Percentiles rank a stretch among this genome's conserved stretches.
These are phyloP conservation scores for Micrasema minimum DNA, from an alignment of 1,140 invertebrate genomes.

Conservation along the genomic window DNA sequence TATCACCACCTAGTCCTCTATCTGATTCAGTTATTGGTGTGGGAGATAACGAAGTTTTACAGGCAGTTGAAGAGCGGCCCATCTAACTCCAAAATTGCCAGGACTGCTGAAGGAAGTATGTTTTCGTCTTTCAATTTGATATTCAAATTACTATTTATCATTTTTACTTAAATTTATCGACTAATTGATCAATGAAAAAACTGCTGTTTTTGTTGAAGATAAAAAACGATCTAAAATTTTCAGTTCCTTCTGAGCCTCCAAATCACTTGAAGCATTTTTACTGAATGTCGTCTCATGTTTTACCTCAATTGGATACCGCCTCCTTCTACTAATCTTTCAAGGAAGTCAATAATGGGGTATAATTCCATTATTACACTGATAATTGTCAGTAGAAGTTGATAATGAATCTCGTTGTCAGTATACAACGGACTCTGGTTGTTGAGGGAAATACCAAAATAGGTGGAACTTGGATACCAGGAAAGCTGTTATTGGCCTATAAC, in stretches of 20 bases:
- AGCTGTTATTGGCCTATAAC: slow-evolving; percentile 44
- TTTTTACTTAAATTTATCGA: too few relatives aligned
- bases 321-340: too few relatives aligned
- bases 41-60: slow-evolving; percentile 59
- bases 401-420: slow-evolving; percentile 36
- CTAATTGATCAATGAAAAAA: too few relatives aligned
- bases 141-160: background rate
- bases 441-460: slow-evolving; percentile 29
- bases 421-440: slow-evolving; percentile 44
- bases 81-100: slow-evolving; percentile 76
- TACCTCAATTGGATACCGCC: slow-evolving; percentile 87
- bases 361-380: slow-evolving; percentile 70
- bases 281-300: slow-evolving; percentile 82
- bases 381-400: slow-evolving; percentile 52
- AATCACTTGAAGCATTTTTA: slow-evolving; percentile 80
- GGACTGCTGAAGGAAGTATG: slow-evolving; percentile 81
- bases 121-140: background rate
- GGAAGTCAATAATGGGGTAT: slow-evolving; percentile 79
- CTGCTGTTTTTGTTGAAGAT: too few relatives aligned
- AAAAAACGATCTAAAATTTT: too few relatives aligned
- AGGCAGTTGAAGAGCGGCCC: slow-evolving; percentile 70
- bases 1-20: slow-evolving; percentile 75
- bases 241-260: slow-evolving; percentile 83
- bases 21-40: slow-evolving; percentile 74
- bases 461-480: slow-evolving; percentile 30